Conservation (phyloP, 2,888 invertebrate genomes). For the Agriopis marginaria region DNA sequence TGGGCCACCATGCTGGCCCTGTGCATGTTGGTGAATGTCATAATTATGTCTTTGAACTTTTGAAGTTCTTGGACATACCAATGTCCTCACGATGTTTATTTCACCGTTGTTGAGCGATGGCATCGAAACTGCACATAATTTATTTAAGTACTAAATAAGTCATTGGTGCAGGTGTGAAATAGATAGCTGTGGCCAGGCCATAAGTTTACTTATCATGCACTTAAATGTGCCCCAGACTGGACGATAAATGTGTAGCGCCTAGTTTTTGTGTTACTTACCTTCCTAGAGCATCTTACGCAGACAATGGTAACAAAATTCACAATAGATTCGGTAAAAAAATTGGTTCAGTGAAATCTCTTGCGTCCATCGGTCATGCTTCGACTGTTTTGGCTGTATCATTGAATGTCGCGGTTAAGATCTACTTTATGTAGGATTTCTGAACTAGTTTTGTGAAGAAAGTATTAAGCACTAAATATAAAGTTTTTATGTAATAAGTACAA, state of each 20-base stretch:
- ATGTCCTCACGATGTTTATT: no score
- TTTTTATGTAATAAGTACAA: neutral
- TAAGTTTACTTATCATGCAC: no score
- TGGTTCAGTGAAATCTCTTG: constrained; percentile 59
- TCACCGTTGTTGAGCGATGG: no score
- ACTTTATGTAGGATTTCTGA: neutral
- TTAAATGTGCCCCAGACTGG: no score
- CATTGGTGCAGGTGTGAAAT: no score
- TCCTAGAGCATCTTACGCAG: neutral
- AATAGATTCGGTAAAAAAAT: constrained; percentile 47
- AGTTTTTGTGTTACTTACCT: neutral
- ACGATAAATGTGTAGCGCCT: neutral
- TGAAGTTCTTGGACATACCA: no score
- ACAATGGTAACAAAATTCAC: constrained; percentile 20
- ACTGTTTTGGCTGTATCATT: constrained; percentile 26
- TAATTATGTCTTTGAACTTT: no score
- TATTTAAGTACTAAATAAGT: no score
- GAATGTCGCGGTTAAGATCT: constrained; percentile 1
- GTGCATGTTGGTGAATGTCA: no score
- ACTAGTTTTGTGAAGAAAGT: neutral
- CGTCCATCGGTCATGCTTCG: constrained; percentile 57
- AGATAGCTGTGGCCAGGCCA: no score
- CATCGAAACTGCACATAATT: no score
- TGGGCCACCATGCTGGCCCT: no score
- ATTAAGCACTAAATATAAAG: neutral